Base-by-base conservation (phyloP, 2,113 vertebrate species). In the Malurus alboscapulatus region DNA sequence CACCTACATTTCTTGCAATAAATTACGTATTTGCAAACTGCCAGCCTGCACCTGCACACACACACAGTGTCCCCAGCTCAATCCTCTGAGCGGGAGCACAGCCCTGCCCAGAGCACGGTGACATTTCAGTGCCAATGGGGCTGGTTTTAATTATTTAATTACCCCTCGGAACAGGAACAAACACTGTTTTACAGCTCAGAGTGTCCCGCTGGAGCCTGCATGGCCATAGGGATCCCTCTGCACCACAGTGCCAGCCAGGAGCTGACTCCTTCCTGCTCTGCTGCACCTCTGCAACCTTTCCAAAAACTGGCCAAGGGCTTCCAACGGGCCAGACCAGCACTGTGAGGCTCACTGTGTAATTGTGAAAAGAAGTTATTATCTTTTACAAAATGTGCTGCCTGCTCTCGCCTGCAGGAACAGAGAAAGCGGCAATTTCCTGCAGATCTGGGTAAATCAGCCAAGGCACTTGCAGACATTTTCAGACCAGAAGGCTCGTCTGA, bases 401-500 rank as follows among this genome's bases (percentile, higher is more conserved):
- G 29, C 27, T 81, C 45, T 73, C 54, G 21, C 55, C 84, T 27
- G 12, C 78, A 79, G 87, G 73, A 87, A 79, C 34, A 72, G 63
- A 69, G 67, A 65, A 84, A 78, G 75, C 7, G 9, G 48, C 7
- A 57, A 73, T 50, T 79, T 91, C 89, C 94, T 32, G 10, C 78
- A 89, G 62, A 7, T 17, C 65, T 45, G 73, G 54, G 75, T 53
- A 67, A 58, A 65, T 19, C 88, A 88, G 74, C 87, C 94, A 67
- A 78, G 74, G 87, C 84, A 54, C 77, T 74, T 38, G 5, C 4
- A 12, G 76, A 45, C 47, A 7, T 38, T 55, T 88, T 61, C n/a
- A 87, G 42, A 87, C 61, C 87, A 92, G 88, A 93, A 94, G 91
- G 81, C 75, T 84, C 7, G 5, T 91, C 96, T 95, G 89, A 77